Base-by-base conservation (phyloP, 2,888 invertebrate genomes). In the Cerastoderma edule region DNA sequence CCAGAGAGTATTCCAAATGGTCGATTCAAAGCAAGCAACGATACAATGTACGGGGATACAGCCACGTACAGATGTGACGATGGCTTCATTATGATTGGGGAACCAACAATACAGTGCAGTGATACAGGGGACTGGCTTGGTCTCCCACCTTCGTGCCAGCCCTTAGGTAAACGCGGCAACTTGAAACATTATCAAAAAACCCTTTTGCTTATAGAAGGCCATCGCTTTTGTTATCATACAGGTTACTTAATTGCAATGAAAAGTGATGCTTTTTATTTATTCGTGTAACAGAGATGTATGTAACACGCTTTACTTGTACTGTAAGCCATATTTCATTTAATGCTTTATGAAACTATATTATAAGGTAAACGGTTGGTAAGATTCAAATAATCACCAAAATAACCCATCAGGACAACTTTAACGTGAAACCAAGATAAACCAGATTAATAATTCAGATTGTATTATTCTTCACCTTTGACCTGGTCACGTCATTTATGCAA, bases 1-100 rank as follows among this genome's bases (percentile, higher is more conserved):
- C 27, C 39, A 8, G 2, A 5, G 13, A 44, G 39, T 39, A 39
- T 35, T 10, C 24, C 35, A 2, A 39, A 60, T 16, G 60, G 60
- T 8, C 39, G 24, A 13, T 35, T 60, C 24, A 60, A 22, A 24
- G 39, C 30, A 2, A 10, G 24, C 39, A 8, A 8, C 16, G 60
- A 27, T 2, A 24, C 19, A 39, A n/a, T 39, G 22, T 60, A 13
- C 39, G 60, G 39, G 3, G 60, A 35, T 39, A 10, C 5, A 8
- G 60, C 60, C 8, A 33, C 24, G 16, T 60, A 60, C 22, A 60
- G 39, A 4, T 60, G 60, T 39, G n/a, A 60, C 27, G 39, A 35
- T 13, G 60, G 39, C 24, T 60, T 39, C 19, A 39, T 16, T 27
- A 2, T 39, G 24, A 60, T 35, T 39, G 60, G 60, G 22, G 39